These are phyloP conservation scores for Watersipora subatra DNA, from an alignment of 1,140 invertebrate species.

Conservation along the genomic window DNA sequence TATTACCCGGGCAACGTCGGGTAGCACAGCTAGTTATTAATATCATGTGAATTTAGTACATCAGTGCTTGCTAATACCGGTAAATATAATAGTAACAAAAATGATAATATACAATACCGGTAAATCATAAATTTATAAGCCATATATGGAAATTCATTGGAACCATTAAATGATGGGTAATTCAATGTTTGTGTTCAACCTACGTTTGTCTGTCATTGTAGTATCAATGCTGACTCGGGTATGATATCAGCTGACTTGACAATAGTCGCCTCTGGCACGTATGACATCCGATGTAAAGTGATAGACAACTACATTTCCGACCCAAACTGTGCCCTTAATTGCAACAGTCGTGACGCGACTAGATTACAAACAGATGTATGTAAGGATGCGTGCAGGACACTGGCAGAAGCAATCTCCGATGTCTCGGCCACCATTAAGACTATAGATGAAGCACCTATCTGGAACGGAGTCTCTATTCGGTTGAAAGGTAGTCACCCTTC, in stretches of 20 bases:
- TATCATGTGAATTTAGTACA: too few relatives aligned
- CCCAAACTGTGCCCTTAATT: background rate
- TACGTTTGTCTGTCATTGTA: too few relatives aligned
- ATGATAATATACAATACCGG: too few relatives aligned
- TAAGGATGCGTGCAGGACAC: background rate
- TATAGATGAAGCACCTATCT: conserved; percentile 84
- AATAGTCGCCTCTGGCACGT: background rate
- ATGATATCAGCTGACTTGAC: background rate
- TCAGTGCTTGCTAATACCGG: too few relatives aligned
- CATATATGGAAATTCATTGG: too few relatives aligned
- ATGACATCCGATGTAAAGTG: background rate
- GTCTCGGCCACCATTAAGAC: conserved; percentile 82
- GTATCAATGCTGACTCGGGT: background rate
- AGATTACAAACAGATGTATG: background rate
- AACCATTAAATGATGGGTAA: too few relatives aligned
- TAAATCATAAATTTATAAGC: too few relatives aligned
- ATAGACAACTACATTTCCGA: background rate
- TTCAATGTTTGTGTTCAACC: too few relatives aligned
- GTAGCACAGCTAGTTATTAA: too few relatives aligned
- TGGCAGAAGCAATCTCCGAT: conserved; percentile 52
- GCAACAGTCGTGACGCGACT: background rate
- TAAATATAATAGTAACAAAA: too few relatives aligned
- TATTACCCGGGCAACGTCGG: too few relatives aligned
- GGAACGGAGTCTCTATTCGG: conserved; percentile 83
- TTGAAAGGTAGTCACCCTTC: conserved; percentile 50